Conservation (phyloP, 1,140 invertebrate genomes). For the Dreissena polymorpha region DNA sequence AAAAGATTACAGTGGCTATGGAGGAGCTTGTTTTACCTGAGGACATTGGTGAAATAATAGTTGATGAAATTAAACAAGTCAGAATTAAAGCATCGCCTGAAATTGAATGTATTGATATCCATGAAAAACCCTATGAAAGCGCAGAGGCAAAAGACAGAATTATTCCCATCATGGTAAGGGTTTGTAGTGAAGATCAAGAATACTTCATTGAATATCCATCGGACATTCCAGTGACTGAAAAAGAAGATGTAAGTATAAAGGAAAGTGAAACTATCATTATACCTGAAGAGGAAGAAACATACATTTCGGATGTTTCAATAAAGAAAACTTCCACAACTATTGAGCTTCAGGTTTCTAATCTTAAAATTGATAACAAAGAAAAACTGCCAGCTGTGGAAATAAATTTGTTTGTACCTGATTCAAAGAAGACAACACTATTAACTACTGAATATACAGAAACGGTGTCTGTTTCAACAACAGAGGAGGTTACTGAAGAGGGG, state of each 20-base stretch:
- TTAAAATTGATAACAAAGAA: conserved; percentile 10
- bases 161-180: conserved; percentile 35
- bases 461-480: conserved; percentile 6
- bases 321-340: no score
- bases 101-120: conserved; percentile 30
- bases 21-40: conserved; percentile 1
- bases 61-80: conserved; percentile 7
- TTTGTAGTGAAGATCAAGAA: conserved; percentile 40
- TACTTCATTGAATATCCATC: conserved; percentile 46
- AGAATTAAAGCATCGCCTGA: conserved; percentile 1
- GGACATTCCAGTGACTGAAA: conserved; percentile 22
- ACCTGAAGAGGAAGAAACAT: conserved; percentile 4
- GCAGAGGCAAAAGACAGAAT: conserved; percentile 23
- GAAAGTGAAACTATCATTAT: conserved; percentile 17
- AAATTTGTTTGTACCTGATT: neutral
- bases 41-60: neutral
- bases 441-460: conserved; percentile 17
- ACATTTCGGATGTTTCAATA: neutral
- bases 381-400: neutral
- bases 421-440: conserved; percentile 14
- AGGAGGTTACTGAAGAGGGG: conserved; percentile 22
- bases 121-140: conserved; percentile 5
- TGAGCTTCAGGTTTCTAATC: no score
- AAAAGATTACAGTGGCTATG: neutral
- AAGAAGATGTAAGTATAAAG: conserved; percentile 20